Evolutionary conservation across 2,888 invertebrate genomes (phyloP).

Genomic region (Cosmorhoe ocellata): DNA sequence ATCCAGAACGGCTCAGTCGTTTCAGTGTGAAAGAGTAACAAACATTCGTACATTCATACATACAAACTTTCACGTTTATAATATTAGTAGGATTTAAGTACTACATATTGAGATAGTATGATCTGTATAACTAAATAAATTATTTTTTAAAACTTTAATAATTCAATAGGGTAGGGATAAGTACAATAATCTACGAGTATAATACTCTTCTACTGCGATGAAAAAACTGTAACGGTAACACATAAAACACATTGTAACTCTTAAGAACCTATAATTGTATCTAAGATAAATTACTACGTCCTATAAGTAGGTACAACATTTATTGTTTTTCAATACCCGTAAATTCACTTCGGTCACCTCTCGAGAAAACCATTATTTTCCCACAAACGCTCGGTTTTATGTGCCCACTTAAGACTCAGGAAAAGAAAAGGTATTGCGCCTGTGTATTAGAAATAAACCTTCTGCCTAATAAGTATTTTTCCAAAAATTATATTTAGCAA

Average conservation of each 20-base stretch:
- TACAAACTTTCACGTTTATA: no score
- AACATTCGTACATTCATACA: no score
- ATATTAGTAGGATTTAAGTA: no score
- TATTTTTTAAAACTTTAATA: no score
- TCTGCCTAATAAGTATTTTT: not conserved
- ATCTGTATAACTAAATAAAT: no score
- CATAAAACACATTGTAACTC: conserved; percentile 7
- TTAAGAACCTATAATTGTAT: conserved; percentile 12
- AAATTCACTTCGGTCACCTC: conserved; percentile 24
- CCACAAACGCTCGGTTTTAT: conserved; percentile 25
- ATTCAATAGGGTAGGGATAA: no score
- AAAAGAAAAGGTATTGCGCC: conserved; percentile 16
- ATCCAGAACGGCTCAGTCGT: no score
- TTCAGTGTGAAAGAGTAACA: no score
- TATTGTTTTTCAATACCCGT: conserved; percentile 25
- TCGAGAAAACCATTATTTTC: conserved; percentile 25
- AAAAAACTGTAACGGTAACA: not conserved
- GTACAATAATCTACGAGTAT: no score
- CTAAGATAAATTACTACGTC: conserved; percentile 7
- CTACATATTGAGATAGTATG: no score
- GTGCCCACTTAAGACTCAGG: conserved; percentile 22
- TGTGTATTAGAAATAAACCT: conserved; percentile 5
- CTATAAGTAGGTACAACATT: conserved; percentile 13
- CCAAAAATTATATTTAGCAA: not conserved
- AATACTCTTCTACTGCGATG: no score